Conservation (phyloP, 2,888 invertebrate species). For the Calameuta filiformis region DNA sequence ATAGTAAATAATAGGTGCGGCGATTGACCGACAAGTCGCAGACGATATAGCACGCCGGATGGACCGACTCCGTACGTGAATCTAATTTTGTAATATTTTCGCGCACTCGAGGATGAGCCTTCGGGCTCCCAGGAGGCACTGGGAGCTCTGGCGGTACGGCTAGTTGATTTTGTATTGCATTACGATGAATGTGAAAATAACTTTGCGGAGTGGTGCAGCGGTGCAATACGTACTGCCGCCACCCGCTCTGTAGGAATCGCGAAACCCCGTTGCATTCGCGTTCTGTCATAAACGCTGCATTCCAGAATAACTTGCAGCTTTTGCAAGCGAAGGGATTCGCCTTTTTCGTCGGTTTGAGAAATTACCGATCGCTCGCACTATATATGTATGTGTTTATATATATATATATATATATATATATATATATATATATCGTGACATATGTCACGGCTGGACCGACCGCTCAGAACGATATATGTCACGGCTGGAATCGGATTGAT, state of each 20-base stretch:
- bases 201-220: slow-evolving; percentile 17
- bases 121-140: not conserved
- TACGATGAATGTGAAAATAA: slow-evolving; percentile 41
- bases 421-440: too few species aligned
- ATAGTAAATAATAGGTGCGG: too few species aligned
- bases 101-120: slow-evolving; percentile 1
- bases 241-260: not conserved
- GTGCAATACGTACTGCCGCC: not conserved
- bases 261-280: slow-evolving; percentile 8
- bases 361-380: not conserved
- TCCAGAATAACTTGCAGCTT: not conserved
- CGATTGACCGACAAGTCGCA: too few species aligned
- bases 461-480: too few species aligned
- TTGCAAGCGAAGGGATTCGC: not conserved
- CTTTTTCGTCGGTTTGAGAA: not conserved
- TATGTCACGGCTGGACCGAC: too few species aligned
- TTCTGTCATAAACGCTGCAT: not conserved
- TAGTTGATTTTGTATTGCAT: slow-evolving; percentile 38
- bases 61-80: too few species aligned
- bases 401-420: too few species aligned
- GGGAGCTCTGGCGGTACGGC: slow-evolving; percentile 30
- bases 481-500: too few species aligned
- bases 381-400: too few species aligned
- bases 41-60: too few species aligned
- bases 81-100: not conserved